These are phyloP conservation scores for Trichonephila clavipes DNA, from an alignment of 1,140 invertebrate species.

Conservation along the genomic window DNA sequence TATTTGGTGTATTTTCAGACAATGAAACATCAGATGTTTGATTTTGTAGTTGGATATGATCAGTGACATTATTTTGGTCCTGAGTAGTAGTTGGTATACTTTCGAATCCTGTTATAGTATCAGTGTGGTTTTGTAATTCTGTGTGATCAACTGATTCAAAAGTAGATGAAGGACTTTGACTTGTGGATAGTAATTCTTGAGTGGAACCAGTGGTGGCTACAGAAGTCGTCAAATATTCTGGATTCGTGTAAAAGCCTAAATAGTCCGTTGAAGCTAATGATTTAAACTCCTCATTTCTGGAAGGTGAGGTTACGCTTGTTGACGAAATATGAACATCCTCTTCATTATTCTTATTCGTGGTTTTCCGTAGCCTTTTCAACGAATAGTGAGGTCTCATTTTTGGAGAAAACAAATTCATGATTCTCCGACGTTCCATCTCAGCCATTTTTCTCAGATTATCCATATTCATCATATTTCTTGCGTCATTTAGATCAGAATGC, in stretches of 20 bases:
- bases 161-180: background rate
- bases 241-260: background rate
- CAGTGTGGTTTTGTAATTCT: background rate
- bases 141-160: background rate
- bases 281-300: background rate
- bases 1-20: background rate
- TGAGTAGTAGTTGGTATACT: background rate
- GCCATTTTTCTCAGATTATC: background rate
- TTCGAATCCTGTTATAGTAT: background rate
- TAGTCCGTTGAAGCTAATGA: background rate
- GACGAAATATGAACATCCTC: background rate
- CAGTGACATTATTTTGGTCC: no score
- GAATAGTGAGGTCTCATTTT: slow-evolving; percentile 23
- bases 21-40: background rate
- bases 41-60: background rate
- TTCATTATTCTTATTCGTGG: background rate
- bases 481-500: background rate
- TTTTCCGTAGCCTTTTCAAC: slow-evolving; percentile 4
- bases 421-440: slow-evolving; percentile 5
- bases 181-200: background rate
- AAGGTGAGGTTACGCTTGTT: background rate
- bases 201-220: background rate
- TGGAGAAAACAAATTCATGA: slow-evolving; percentile 52
- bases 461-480: background rate
- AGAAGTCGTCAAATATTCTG: background rate